Evolutionary conservation across 1,140 invertebrate species (phyloP), one percentile per base, ranked within the genome.

Genomic region (Caenorhabditis remanei): DNA sequence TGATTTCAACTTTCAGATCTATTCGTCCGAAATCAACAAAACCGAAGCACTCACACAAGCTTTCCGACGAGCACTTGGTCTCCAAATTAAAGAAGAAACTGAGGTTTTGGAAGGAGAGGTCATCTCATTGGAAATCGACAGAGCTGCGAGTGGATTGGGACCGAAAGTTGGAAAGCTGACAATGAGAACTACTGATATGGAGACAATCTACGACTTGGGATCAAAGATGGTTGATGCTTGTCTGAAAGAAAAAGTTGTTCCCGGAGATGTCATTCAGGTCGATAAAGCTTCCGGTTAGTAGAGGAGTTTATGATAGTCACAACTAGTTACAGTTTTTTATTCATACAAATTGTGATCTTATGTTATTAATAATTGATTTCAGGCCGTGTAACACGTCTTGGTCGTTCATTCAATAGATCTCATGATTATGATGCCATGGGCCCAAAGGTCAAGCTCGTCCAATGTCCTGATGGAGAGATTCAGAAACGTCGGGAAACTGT

Each of bases 141-240:
- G 97, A 75, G 97, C 97, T 4, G 96, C 96, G 16, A 79, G 71
- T 61, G 92, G 91, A 61, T 71, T 87, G 58, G 97, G 97, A 0
- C 96, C 96, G 0, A 97, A 98, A 94, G 93, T 88, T 84, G 95
- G 97, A 2, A 97, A 99, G 92, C 93, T 99, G 3, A 99, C 98
- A 0, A 93, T 99, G 32, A 99, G 99, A 94, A 99, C 98, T 3
- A 99, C 97, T 1, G 98, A 99, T 93, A 99, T 99, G 98, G 98
- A 99, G 93, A 99, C 98, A 0, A 96, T 99, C 87, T 99, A 99
- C 93, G 98, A 99, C 93, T 94, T 99, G 90, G 98, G 98, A 43
- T 96, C 96, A 83, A 99, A 99, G 94, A 99, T 99, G 95, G 98
- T 99, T 87, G 98, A 99, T 93, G 96, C 96, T 85, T 94, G 99